Evolutionary conservation across 1,140 invertebrate species (phyloP), one percentile per base, ranked within the genome.

Genomic region (Diorhabda carinulata): DNA sequence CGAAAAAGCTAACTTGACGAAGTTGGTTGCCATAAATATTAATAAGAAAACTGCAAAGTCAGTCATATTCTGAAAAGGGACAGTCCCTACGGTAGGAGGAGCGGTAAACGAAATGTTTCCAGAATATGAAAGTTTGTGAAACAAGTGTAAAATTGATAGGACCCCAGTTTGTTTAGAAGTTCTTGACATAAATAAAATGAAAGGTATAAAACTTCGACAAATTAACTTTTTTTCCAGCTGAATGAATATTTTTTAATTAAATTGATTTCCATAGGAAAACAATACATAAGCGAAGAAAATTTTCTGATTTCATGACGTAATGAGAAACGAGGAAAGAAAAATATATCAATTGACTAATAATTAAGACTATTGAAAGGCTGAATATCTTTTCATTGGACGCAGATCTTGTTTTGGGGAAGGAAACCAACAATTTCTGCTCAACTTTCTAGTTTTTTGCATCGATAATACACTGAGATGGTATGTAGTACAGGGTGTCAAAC

Each of bases 81-180:
- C 41, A 56, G n/a, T 42, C 47, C 7, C 43, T 56, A 40, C n/a
- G 7, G 25, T 61, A 41, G 59, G 42, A 65, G 52, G 41, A 56
- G 42, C 5, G 45, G 64, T n/a, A 57, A 65, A 25, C 5, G 40
- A 65, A 65, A 65, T 41, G 64, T 43, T 65, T 56, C 56, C 9
- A 8, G 64, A 62, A 65, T 65, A 42, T 65, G 52, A 66, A 64
- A 57, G 59, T 71, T 57, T 60, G 44, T 43, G 61, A 64, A 68
- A 71, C 70, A 71, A 71, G 61, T 71, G 66, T 71, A 68, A 68
- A 71, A 71, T 71, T 68, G 66, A 71, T 68, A 68, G 70, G 70
- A 45, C 63, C 64, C 61, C 43, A 61, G 66, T 70, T 57, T 42
- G 59, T 64, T 41, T 7, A 2, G 25, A 71, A 71, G 45, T 57